Evolutionary conservation across 2,888 invertebrate genomes (phyloP).

Genomic region (Odontothrips loti): DNA sequence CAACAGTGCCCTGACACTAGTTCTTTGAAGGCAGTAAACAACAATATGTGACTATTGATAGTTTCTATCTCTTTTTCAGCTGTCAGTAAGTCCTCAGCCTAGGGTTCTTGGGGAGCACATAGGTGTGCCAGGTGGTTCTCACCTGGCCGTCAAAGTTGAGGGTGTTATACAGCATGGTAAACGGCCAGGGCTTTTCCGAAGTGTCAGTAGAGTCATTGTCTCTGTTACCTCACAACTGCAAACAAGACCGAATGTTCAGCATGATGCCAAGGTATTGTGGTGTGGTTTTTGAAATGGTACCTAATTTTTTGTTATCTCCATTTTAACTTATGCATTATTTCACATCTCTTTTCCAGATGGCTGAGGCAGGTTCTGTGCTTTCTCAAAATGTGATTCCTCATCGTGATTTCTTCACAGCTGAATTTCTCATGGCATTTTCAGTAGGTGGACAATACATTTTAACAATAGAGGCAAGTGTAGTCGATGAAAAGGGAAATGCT

Average conservation of each 20-base stretch:
- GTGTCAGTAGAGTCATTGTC: conserved; percentile 66
- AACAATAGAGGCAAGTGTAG: conserved; percentile 76
- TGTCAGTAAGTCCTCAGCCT: conserved; percentile 78
- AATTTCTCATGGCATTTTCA: conserved; percentile 74
- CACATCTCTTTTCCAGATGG: conserved; percentile 7
- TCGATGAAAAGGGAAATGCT: conserved; percentile 75
- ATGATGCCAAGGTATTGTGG: conserved; percentile 40
- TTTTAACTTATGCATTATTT: conserved; percentile 5
- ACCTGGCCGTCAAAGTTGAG: conserved; percentile 87
- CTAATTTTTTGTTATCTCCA: background rate
- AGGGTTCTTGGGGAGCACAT: conserved; percentile 76
- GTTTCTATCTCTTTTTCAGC: conserved; percentile 42
- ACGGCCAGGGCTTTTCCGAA: conserved; percentile 63
- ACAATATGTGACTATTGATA: background rate
- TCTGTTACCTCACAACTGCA: conserved; percentile 63
- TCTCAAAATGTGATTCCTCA: conserved; percentile 83
- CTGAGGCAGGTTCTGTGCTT: conserved; percentile 48
- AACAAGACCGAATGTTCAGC: conserved; percentile 43
- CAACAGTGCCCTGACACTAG: too few species aligned
- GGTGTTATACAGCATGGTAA: conserved; percentile 79
- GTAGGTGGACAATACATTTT: conserved; percentile 68
- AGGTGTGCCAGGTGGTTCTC: conserved; percentile 74
- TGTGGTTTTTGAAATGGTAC: conserved; percentile 25
- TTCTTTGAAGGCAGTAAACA: background rate
- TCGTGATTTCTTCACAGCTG: conserved; percentile 90